phyloP scores from a whole-genome alignment of 2,888 invertebrate species.

The Entomobrya multifasciata region DNA sequence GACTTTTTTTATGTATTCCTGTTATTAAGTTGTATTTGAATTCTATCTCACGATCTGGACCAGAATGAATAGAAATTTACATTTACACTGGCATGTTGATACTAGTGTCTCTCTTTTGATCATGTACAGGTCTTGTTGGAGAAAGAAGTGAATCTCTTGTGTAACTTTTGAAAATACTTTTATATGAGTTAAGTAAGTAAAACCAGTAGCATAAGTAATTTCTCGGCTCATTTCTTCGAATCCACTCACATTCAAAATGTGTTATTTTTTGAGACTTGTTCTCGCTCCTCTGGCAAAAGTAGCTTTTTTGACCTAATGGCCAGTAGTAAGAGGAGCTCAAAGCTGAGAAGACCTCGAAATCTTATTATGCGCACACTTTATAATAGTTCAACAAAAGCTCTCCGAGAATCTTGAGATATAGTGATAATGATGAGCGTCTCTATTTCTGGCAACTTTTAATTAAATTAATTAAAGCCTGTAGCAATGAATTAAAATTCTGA shows the following conservation, averaged over 20 bases:
- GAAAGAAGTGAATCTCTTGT: background rate
- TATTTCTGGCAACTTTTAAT: slow-evolving; percentile 39
- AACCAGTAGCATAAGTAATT: slow-evolving; percentile 9
- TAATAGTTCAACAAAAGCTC: background rate
- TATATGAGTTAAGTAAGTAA: background rate
- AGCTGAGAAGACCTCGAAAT: background rate
- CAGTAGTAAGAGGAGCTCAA: too few relatives aligned
- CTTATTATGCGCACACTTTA: background rate
- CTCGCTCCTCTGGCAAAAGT: background rate
- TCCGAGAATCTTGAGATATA: background rate
- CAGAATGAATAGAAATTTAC: slow-evolving; percentile 4
- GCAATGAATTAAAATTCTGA: slow-evolving; percentile 30
- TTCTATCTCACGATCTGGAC: background rate
- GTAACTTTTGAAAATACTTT: background rate
- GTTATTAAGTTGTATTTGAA: background rate
- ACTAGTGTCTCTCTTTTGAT: background rate
- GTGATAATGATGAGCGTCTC: background rate
- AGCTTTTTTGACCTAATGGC: background rate
- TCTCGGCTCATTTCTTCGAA: slow-evolving; percentile 33
- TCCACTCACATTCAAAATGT: slow-evolving; percentile 15
- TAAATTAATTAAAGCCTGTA: slow-evolving; percentile 40
- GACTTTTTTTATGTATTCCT: too few relatives aligned
- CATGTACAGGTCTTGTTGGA: background rate
- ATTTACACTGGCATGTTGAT: background rate
- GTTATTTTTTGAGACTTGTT: background rate